A percentile compares a stretch with the other conserved stretches of the same genome.
These are phyloP conservation scores for Hirtodrosophila histrioides DNA, from an alignment of 2,888 invertebrate species.

Conservation along the genomic window DNA sequence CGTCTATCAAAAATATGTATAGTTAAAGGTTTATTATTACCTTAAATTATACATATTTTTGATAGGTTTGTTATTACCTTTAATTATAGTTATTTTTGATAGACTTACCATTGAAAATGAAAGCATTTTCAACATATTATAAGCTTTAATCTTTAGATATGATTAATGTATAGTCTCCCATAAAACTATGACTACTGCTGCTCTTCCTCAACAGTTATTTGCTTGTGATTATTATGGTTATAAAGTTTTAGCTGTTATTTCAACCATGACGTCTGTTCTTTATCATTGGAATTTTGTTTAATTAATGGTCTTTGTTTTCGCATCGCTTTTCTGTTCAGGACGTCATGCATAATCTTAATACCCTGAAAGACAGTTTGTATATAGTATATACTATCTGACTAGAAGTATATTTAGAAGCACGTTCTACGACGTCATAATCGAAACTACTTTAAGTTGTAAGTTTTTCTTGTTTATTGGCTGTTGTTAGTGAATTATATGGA, in stretches of 20 bases:
- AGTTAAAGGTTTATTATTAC: too few relatives aligned
- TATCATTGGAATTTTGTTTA: slow-evolving; percentile 32
- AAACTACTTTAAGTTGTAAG: too few relatives aligned
- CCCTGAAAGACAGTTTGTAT: not conserved
- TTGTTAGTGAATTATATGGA: too few relatives aligned
- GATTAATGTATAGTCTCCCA: not conserved
- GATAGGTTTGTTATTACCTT: too few relatives aligned
- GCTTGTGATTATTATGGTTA: slow-evolving; percentile 34
- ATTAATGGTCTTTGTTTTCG: slow-evolving; percentile 45
- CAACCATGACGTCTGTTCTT: slow-evolving; percentile 58
- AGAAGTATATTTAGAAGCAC: slow-evolving; percentile 9
- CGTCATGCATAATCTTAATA: slow-evolving; percentile 47
- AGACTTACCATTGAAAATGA: too few relatives aligned
- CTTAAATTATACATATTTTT: too few relatives aligned
- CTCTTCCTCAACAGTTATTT: slow-evolving; percentile 7
- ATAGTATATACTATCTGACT: too few relatives aligned
- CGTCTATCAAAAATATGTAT: too few relatives aligned
- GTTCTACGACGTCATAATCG: not conserved
- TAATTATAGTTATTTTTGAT: too few relatives aligned
- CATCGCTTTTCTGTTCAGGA: slow-evolving; percentile 19
- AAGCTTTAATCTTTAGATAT: too few relatives aligned
- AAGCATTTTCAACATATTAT: too few relatives aligned
- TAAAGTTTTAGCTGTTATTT: slow-evolving; percentile 23
- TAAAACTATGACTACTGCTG: not conserved
- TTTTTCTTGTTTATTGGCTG: too few relatives aligned